Percentiles rank a stretch among this genome's conserved stretches.
phyloP scores from a whole-genome alignment of 1,140 invertebrate species.

The Meloidogyne exigua region DNA sequence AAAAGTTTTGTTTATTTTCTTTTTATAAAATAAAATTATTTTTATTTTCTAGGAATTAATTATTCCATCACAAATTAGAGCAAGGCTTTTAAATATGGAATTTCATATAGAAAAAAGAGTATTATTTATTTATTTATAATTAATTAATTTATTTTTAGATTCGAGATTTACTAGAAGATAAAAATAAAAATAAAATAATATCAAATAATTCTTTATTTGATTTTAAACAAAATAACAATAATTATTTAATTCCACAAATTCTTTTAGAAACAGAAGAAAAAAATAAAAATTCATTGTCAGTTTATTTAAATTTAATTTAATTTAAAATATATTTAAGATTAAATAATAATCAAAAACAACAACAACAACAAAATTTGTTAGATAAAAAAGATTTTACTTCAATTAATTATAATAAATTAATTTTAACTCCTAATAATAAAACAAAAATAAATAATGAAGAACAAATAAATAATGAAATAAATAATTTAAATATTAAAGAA shows the following conservation, averaged over 20 bases:
- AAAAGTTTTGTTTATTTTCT: not conserved
- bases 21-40: not conserved
- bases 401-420: too few species aligned
- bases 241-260: too few species aligned
- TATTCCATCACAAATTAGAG: not conserved
- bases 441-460: too few species aligned
- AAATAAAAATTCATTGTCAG: not conserved
- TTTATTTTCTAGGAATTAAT: not conserved
- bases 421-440: not conserved
- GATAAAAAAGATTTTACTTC: not conserved
- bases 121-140: not conserved
- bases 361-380: too few species aligned
- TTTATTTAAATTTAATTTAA: not conserved
- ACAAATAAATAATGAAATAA: too few species aligned
- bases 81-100: not conserved
- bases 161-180: not conserved
- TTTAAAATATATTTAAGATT: not conserved
- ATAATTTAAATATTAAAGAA: conserved; percentile 9
- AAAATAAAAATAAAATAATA: not conserved
- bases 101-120: conserved; percentile 5
- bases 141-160: not conserved
- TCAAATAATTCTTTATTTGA: not conserved
- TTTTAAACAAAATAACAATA: not conserved
- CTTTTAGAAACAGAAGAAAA: not conserved
- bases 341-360: not conserved